A percentile compares a stretch with the other conserved stretches of the same genome.
phyloP scores from a whole-genome alignment of 2,888 invertebrate genomes.

The Clostera curtula region DNA sequence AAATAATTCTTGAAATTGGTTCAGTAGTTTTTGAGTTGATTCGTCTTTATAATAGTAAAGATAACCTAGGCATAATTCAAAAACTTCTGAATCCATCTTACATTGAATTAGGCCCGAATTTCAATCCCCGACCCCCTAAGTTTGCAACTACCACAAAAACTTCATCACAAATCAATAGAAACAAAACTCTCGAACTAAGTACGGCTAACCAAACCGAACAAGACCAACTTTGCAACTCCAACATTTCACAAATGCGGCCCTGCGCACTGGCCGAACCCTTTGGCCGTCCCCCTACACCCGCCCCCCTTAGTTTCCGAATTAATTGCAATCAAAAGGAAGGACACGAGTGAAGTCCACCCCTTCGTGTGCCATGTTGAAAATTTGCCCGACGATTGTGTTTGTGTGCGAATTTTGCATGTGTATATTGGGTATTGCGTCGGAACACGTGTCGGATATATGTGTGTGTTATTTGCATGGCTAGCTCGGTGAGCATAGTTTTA shows the following conservation, averaged over 20 bases:
- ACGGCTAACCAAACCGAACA: slow-evolving; percentile 43
- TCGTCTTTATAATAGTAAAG: too few species aligned
- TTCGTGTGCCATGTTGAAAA: slow-evolving; percentile 68
- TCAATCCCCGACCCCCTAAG: background rate
- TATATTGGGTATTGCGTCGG: slow-evolving; percentile 22
- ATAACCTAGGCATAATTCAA: too few species aligned
- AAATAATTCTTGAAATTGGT: too few species aligned
- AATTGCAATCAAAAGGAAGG: slow-evolving; percentile 76
- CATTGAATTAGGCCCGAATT: too few species aligned
- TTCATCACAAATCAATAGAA: slow-evolving; percentile 30
- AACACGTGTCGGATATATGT: slow-evolving; percentile 25
- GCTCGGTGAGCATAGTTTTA: too few species aligned
- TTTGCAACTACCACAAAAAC: slow-evolving; percentile 16
- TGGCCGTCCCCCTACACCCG: slow-evolving; percentile 33
- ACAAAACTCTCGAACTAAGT: slow-evolving; percentile 42
- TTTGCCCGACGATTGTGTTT: slow-evolving; percentile 38
- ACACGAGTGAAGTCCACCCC: slow-evolving; percentile 72
- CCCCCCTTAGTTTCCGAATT: slow-evolving; percentile 58
- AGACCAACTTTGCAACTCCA: slow-evolving; percentile 45
- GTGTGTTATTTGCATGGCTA: slow-evolving; percentile 21
- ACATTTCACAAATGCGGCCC: slow-evolving; percentile 61
- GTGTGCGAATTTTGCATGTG: slow-evolving; percentile 33
- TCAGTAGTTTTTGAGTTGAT: too few species aligned
- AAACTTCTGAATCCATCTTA: too few species aligned
- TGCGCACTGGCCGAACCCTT: slow-evolving; percentile 66